phyloP scores from a whole-genome alignment of 2,113 vertebrate species.

The Lepus europaeus region DNA sequence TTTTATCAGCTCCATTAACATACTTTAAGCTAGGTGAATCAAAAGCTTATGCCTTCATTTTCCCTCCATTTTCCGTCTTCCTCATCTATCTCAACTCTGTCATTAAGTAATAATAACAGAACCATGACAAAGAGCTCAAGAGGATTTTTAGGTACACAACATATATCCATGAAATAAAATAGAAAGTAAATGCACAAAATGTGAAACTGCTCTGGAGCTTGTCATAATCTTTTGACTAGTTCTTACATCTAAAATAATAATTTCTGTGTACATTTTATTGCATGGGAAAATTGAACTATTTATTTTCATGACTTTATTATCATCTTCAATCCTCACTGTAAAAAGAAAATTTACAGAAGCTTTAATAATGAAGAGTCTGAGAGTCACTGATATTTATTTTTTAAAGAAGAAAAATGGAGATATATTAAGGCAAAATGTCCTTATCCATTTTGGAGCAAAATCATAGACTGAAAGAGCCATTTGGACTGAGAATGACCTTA shows the following conservation, averaged over 20 bases:
- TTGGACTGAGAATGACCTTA: not conserved
- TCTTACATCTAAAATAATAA: not conserved
- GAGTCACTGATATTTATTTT: constrained; percentile 1
- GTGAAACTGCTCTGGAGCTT: not conserved
- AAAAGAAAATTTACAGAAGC: not conserved
- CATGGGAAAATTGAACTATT: not conserved
- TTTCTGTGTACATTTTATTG: not conserved
- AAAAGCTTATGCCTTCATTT: not conserved
- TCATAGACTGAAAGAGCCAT: not conserved
- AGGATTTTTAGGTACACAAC: not conserved
- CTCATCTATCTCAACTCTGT: not conserved
- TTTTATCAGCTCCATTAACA: not conserved
- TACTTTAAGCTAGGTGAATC: not conserved
- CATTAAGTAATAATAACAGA: not conserved
- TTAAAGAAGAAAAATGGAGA: not conserved
- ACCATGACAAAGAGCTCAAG: not conserved
- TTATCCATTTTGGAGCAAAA: not conserved
- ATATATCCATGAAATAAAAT: not conserved
- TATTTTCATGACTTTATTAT: constrained; percentile 31
- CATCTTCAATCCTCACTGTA: not conserved
- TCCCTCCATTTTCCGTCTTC: not conserved
- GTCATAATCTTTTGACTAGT: not conserved
- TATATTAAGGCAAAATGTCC: not conserved
- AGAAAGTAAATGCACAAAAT: constrained; percentile 21
- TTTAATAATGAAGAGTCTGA: not conserved